These are phyloP conservation scores for Pollicipes pollicipes DNA, from an alignment of 1,140 invertebrate genomes.

Conservation along the genomic window DNA sequence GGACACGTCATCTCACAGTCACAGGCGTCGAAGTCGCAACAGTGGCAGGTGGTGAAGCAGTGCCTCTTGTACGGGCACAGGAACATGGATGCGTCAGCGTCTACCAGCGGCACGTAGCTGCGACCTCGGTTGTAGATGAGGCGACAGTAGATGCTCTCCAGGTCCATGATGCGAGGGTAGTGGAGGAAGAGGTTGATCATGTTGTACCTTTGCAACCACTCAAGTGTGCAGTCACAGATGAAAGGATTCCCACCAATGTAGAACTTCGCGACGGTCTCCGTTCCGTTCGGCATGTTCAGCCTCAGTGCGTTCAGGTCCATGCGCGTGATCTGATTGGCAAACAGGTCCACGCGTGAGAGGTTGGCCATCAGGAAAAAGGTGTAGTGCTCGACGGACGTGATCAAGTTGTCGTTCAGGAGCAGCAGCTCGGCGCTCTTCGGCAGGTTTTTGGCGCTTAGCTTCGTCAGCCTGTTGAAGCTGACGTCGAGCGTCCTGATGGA, in stretches of 20 bases:
- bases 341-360: conserved; percentile 68
- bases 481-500: conserved; percentile 17
- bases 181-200: conserved; percentile 49
- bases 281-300: conserved; percentile 42
- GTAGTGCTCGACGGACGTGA: conserved; percentile 55
- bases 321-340: conserved; percentile 62
- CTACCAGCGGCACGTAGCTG: conserved; percentile 32
- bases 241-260: conserved; percentile 78
- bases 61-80: conserved; percentile 78
- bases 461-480: conserved; percentile 35
- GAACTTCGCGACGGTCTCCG: conserved; percentile 68
- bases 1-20: conserved; percentile 89
- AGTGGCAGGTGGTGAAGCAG: conserved; percentile 75
- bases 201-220: conserved; percentile 67
- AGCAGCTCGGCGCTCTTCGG: conserved; percentile 72
- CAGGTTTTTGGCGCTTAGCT: conserved; percentile 68
- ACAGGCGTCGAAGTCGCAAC: conserved; percentile 84
- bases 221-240: conserved; percentile 71
- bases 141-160: conserved; percentile 43
- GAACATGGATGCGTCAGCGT: conserved; percentile 66
- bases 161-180: conserved; percentile 67
- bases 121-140: conserved; percentile 25
- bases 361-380: conserved; percentile 70
- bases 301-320: conserved; percentile 61
- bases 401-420: conserved; percentile 77